Evolutionary conservation across 2,797 vertebrate genomes (phyloP).

Genomic region (Sandelia bainsii): DNA sequence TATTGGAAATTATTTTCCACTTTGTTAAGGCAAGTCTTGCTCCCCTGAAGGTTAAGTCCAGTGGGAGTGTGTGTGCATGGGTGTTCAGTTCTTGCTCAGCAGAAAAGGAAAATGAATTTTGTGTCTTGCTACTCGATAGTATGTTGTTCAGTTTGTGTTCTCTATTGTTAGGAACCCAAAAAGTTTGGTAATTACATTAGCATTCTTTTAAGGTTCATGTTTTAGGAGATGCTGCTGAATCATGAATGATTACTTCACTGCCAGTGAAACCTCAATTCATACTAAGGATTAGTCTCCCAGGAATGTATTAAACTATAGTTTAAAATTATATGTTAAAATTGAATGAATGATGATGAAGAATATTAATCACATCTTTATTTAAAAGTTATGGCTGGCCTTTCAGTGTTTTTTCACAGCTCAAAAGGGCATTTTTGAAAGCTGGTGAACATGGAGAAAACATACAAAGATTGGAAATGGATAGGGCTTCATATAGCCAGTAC

Average conservation of each 20-base stretch:
- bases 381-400: background rate
- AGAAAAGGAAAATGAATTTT: constrained; percentile 37
- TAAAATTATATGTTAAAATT: constrained; percentile 10
- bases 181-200: constrained; percentile 45
- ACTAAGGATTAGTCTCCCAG: background rate
- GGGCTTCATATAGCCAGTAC: constrained; percentile 21
- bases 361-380: background rate
- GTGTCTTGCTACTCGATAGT: constrained; percentile 1
- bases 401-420: constrained; percentile 27
- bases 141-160: constrained; percentile 33
- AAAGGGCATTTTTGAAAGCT: constrained; percentile 33
- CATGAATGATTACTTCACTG: constrained; percentile 14
- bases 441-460: constrained; percentile 26
- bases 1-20: constrained; percentile 86
- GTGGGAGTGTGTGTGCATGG: constrained; percentile 38
- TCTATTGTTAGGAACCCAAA: constrained; percentile 16
- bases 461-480: constrained; percentile 18
- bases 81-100: constrained; percentile 46
- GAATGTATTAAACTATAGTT: constrained; percentile 17
- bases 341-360: background rate
- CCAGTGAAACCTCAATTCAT: constrained; percentile 7
- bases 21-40: constrained; percentile 79
- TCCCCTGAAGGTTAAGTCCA: constrained; percentile 76
- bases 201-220: constrained; percentile 26
- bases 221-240: constrained; percentile 24